A percentile compares a stretch with the other conserved stretches of the same genome.
Conservation (phyloP, 2,888 invertebrate species). For the Meganola albula region DNA sequence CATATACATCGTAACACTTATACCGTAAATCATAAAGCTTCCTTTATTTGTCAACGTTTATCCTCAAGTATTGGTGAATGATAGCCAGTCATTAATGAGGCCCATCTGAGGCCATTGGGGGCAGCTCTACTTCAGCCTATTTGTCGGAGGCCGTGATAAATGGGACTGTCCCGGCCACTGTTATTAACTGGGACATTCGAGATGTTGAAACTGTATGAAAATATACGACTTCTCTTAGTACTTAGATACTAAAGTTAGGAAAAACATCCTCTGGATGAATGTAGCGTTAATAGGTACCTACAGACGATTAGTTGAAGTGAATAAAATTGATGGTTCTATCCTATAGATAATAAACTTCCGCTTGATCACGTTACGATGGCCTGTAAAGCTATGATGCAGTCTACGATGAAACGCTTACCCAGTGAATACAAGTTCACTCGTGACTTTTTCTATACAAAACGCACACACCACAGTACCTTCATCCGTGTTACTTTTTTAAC, state of each 20-base stretch:
- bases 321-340: too few species aligned
- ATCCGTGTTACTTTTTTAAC: too few species aligned
- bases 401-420: too few species aligned
- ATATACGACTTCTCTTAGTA: slow-evolving; percentile 11
- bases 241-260: neutral
- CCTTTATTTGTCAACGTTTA: slow-evolving; percentile 68
- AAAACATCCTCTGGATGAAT: too few species aligned
- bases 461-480: too few species aligned
- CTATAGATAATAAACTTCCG: too few species aligned
- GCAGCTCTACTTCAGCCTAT: slow-evolving; percentile 53
- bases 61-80: slow-evolving; percentile 49
- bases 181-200: slow-evolving; percentile 38
- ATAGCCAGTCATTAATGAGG: slow-evolving; percentile 58
- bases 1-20: slow-evolving; percentile 26
- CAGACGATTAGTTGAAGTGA: too few species aligned
- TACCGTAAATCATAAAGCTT: slow-evolving; percentile 58
- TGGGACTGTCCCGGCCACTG: slow-evolving; percentile 46
- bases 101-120: slow-evolving; percentile 58
- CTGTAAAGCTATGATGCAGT: too few species aligned
- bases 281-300: too few species aligned
- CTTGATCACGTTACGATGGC: too few species aligned
- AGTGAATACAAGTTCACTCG: too few species aligned
- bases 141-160: slow-evolving; percentile 59
- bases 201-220: slow-evolving; percentile 9
- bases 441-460: too few species aligned